Evolutionary conservation across 2,113 vertebrate genomes (phyloP).

Genomic region (Crotalus helleri): DNA sequence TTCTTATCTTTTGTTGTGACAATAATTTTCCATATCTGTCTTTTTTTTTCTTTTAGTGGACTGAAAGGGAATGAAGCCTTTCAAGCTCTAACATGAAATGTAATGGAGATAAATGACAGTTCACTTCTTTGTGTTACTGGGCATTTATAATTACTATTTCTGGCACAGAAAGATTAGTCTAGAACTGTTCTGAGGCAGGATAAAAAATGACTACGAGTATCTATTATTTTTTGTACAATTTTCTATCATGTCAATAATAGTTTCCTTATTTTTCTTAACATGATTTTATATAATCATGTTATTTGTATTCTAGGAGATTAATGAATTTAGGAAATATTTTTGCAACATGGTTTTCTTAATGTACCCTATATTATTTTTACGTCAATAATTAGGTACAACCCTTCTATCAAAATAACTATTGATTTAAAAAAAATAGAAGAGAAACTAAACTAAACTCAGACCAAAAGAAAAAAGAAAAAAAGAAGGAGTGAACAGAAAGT

Average conservation of each 20-base stretch:
- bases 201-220: constrained; percentile 15
- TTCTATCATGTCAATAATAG: constrained; percentile 44
- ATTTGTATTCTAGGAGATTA: constrained; percentile 23
- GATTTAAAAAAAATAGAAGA: background rate
- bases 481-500: background rate
- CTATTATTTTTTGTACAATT: background rate
- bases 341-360: background rate
- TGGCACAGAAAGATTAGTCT: constrained; percentile 62
- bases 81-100: constrained; percentile 64
- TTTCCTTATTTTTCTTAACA: constrained; percentile 8
- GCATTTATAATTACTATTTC: constrained; percentile 73
- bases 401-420: background rate
- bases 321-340: constrained; percentile 36
- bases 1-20: constrained; percentile 1
- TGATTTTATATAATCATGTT: constrained; percentile 27
- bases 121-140: constrained; percentile 62
- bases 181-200: constrained; percentile 39
- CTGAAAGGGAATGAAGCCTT: constrained; percentile 67
- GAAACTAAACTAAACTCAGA: background rate
- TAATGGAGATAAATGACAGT: constrained; percentile 76
- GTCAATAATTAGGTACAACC: constrained; percentile 3
- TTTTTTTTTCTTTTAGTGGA: rapidly evolving
- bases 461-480: background rate
- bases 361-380: background rate
- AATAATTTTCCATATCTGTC: constrained; percentile 1